Evolutionary conservation across 23 tunicate genomes (phyloP), one percentile per base, ranked within the genome.

Genomic region (Diplosoma virens): DNA sequence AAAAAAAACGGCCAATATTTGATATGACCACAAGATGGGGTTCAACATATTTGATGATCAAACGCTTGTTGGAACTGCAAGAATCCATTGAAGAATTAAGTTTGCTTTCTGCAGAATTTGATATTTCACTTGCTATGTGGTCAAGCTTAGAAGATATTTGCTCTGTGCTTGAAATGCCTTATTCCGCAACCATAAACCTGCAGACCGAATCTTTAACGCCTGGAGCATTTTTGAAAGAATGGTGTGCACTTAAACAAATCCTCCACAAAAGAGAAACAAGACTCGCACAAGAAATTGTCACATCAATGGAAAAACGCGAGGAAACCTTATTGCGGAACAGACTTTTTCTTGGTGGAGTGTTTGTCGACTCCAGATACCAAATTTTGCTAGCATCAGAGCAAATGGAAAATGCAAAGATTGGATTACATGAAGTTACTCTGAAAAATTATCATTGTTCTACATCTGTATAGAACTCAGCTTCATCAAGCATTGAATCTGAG

Each of bases 271-370:
- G 16, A 68, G 75, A 68, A 68, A 68, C 56, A 33, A 68, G 75
- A 68, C 75, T 68, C 58, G 58, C 75, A 9, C 75, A 35, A 68
- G 75, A 68, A 68, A 68, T 68, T 68, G 58, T 68, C 58, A 33
- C 58, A 68, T 68, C 75, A 33, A 68, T 68, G 58, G 58, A 68
- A 68, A 68, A 68, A 23, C 71, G 71, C 46, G 46, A 65, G 46
- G 46, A 23, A 26, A 26, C 71, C 20, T 65, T 65, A 65, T 65
- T 65, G 46, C 71, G 46, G 46, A 65, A 65, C 46, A 65, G 20
- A 26, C 71, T 65, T 25, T 65, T 65, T 65, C 71, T 65, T 65
- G 71, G 21, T 65, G 46, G 46, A 65, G 71, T 65, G 46, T 65
- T 23, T 65, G 71, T 65, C 46, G 71, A 65, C 20, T 25, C 71